A percentile compares a stretch with the other conserved stretches of the same genome.
phyloP scores from a whole-genome alignment of 2,797 vertebrate species.

The Intellagama lesueurii region DNA sequence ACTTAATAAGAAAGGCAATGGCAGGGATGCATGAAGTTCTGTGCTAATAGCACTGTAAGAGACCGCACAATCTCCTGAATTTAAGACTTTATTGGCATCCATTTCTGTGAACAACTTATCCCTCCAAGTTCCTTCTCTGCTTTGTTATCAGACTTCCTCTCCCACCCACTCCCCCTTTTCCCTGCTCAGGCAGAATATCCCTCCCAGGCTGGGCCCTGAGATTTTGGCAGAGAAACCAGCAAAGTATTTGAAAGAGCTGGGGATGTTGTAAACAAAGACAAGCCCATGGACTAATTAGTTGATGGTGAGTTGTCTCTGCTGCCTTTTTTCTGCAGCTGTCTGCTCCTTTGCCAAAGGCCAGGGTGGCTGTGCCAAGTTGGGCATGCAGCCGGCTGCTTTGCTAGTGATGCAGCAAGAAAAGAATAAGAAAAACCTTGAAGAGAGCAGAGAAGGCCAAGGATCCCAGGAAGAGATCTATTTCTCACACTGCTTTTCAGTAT shows the following conservation, averaged over 20 bases:
- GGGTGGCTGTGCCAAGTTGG: slow-evolving; percentile 7
- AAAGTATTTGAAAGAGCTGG: slow-evolving; percentile 3
- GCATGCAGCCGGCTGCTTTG: not conserved
- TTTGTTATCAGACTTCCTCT: slow-evolving; percentile 3
- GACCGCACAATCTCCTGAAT: not conserved
- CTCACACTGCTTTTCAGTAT: not conserved
- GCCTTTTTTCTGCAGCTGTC: not conserved
- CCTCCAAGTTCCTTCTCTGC: not conserved
- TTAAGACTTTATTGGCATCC: not conserved
- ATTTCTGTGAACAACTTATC: not conserved
- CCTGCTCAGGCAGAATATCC: not conserved
- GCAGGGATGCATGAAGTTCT: not conserved
- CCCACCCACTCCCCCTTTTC: not conserved
- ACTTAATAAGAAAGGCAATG: not conserved
- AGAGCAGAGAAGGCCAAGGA: not conserved
- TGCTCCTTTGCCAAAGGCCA: slow-evolving; percentile 18
- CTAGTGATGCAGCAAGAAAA: not conserved
- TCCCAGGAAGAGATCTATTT: not conserved
- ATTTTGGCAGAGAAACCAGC: not conserved
- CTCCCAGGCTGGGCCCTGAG: slow-evolving; percentile 1
- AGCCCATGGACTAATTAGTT: slow-evolving; percentile 17
- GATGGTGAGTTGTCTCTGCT: slow-evolving; percentile 7
- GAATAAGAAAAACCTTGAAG: not conserved
- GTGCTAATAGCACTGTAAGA: not conserved
- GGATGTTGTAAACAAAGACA: slow-evolving; percentile 4